Evolutionary conservation across 2,797 vertebrate genomes (phyloP), one percentile per base, ranked within the genome.

Genomic region (Poeciliopsis turneri): DNA sequence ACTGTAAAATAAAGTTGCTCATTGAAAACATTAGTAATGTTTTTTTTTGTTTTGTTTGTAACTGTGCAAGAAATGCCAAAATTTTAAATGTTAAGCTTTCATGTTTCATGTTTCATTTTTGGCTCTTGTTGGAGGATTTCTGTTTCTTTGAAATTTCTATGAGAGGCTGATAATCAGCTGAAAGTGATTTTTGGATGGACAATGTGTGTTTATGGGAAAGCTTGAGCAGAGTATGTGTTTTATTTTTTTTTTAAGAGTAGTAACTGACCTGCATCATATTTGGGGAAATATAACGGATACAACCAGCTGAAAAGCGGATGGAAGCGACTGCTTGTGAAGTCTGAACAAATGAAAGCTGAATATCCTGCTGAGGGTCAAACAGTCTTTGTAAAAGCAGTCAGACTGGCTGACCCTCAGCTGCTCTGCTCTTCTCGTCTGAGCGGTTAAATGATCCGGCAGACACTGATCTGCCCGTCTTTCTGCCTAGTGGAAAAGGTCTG

Each of bases 401-500:
- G 36, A 43, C 75, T 2, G 16, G 71, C 49, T 74, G 68, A 70
- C 72, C 49, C 84, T 74, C 70, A 77, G 77, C 79, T 72, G 77
- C 77, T 83, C 69, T 64, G 82, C 51, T 82, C 57, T 84, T 76
- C 77, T 16, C 3, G 30, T 85, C 73, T 78, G 79, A 75, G 70
- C 59, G 25, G 5, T 75, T 68, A 89, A 92, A 84, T 89, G 90
- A 88, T 92, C 79, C 72, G 83, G 76, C 92, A n/a, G 33, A 23
- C 82, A 75, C 84, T 43, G 84, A 87, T 86, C 80, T 55, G 77
- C 82, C 81, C 87, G 89, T 91, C 87, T 77, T 77, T 78, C 81
- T 84, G 86, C 88, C 80, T 82, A 87, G 87, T 79, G 82, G 87
- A 88, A 92, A 87, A 87, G 36, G 78, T 92, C 92, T 93, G 93